These are phyloP conservation scores for Cephalopachus bancanus DNA, from an alignment of 2,797 vertebrate species.

Conservation along the genomic window DNA sequence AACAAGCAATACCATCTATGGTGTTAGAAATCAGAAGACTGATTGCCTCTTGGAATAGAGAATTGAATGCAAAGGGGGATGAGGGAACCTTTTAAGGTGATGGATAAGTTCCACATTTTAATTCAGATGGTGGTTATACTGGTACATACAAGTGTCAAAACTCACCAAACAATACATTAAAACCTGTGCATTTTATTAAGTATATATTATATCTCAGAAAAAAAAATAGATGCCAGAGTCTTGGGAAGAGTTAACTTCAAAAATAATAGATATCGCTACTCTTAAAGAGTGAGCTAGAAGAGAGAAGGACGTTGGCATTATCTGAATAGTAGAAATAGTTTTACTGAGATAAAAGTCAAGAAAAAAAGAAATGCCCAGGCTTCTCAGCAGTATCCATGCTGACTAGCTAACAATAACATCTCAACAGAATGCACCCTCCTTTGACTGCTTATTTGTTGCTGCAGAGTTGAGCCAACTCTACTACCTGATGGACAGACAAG, in stretches of 20 bases:
- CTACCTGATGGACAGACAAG: background rate
- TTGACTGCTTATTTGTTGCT: background rate
- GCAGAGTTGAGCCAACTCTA: background rate
- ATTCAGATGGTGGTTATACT: background rate
- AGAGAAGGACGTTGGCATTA: background rate
- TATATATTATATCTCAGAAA: background rate
- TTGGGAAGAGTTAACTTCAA: background rate
- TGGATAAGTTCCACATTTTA: background rate
- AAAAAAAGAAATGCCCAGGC: background rate
- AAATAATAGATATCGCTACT: background rate
- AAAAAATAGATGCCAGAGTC: background rate
- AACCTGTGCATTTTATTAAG: background rate
- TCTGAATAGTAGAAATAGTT: background rate
- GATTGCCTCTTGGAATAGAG: too few relatives aligned
- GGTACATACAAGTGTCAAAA: background rate
- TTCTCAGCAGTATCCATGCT: background rate
- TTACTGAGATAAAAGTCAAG: slow-evolving; percentile 16
- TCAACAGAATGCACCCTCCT: background rate
- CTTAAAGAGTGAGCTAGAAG: background rate
- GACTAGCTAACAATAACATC: background rate
- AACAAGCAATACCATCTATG: background rate
- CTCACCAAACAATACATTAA: background rate
- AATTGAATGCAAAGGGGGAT: background rate
- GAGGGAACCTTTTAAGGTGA: background rate
- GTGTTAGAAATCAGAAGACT: too few relatives aligned